These are phyloP conservation scores for Scalopus aquaticus DNA, from an alignment of 2,113 vertebrate genomes.

Conservation along the genomic window DNA sequence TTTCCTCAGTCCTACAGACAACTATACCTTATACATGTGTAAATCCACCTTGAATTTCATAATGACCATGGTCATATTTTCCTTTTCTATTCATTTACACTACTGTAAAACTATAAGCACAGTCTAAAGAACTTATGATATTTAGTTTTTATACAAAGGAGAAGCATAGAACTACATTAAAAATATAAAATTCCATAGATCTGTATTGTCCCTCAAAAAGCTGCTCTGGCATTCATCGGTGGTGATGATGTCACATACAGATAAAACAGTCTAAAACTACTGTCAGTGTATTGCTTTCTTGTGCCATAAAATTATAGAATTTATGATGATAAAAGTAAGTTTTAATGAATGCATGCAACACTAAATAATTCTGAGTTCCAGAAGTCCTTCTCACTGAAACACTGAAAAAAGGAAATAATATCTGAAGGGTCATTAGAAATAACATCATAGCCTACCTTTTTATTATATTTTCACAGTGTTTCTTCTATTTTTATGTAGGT, in stretches of 20 bases:
- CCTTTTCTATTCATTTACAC: background rate
- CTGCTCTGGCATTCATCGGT: background rate
- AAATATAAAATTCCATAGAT: constrained; percentile 27
- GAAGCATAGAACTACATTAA: background rate
- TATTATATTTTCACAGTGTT: constrained; percentile 16
- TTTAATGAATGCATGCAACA: background rate
- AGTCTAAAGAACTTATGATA: background rate
- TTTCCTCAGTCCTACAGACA: background rate
- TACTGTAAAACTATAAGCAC: background rate
- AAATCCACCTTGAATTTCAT: background rate
- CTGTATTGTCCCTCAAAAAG: constrained; percentile 12
- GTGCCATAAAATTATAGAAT: constrained; percentile 13
- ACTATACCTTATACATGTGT: background rate
- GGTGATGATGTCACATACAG: background rate
- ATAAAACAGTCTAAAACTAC: background rate
- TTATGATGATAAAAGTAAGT: background rate
- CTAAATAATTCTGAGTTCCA: background rate
- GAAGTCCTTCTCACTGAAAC: background rate
- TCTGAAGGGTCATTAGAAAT: background rate
- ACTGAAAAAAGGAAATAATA: constrained; percentile 4
- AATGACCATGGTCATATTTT: background rate
- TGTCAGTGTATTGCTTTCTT: background rate
- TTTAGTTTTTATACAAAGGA: background rate
- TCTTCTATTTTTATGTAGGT: background rate
- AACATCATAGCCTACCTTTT: constrained; percentile 8